phyloP scores from a whole-genome alignment of 2,888 invertebrate species.

The Pristionchus mayeri region DNA sequence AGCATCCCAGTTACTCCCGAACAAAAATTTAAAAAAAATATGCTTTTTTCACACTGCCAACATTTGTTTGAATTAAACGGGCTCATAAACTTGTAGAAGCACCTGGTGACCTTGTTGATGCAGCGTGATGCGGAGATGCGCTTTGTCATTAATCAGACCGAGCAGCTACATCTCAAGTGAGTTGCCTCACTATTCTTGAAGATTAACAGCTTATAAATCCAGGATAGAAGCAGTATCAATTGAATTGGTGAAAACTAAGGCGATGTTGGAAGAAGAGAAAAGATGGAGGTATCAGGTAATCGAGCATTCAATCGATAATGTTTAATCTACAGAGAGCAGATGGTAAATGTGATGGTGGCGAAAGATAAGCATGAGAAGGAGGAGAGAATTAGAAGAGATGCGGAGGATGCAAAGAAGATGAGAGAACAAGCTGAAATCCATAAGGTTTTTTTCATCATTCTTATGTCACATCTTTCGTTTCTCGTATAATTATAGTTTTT shows the following conservation, averaged over 20 bases:
- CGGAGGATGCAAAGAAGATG: not conserved
- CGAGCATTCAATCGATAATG: not conserved
- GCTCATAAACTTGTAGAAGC: not conserved
- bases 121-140: conserved; percentile 31
- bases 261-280: not conserved
- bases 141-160: not conserved
- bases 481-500: no score
- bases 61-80: not conserved
- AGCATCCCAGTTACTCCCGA: no score
- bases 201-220: not conserved
- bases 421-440: not conserved
- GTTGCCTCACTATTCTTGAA: not conserved
- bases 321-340: conserved; percentile 6
- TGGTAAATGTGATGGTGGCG: conserved; percentile 14
- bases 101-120: not conserved
- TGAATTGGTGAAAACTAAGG: not conserved
- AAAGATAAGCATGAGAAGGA: conserved; percentile 36
- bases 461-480: no score
- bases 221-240: not conserved
- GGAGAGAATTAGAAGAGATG: not conserved
- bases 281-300: not conserved
- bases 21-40: no score
- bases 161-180: not conserved
- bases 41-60: no score
- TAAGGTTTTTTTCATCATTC: no score